Percentiles rank a stretch among this genome's conserved stretches.
These are phyloP conservation scores for Albula goreensis DNA, from an alignment of 2,113 vertebrate genomes.

Conservation along the genomic window DNA sequence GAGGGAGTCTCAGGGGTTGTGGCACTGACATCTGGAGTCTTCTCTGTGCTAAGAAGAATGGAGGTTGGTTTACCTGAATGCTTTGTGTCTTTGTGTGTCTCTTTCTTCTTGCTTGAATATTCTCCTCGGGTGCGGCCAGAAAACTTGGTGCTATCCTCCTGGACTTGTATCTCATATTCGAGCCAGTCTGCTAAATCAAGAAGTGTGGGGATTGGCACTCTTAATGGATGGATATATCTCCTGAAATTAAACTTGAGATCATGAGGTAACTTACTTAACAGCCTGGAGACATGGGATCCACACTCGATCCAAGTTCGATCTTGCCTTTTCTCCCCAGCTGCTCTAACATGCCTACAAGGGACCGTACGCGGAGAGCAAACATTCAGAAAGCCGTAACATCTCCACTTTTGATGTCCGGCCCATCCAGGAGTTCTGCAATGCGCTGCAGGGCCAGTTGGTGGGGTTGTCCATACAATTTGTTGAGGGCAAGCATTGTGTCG, in stretches of 20 bases:
- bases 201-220: neutral
- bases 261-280: slow-evolving; percentile 11
- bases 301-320: slow-evolving; percentile 18
- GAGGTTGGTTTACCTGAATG: neutral
- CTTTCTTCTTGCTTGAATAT: neutral
- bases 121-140: too few species aligned
- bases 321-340: slow-evolving; percentile 11
- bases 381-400: neutral
- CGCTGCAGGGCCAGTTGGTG: neutral
- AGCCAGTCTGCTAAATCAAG: slow-evolving; percentile 17
- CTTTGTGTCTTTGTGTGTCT: neutral
- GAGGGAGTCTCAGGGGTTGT: neutral
- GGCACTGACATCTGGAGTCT: neutral
- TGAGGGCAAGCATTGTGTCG: neutral
- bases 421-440: slow-evolving; percentile 10
- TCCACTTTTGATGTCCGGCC: neutral
- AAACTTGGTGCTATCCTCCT: neutral
- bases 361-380: neutral
- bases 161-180: neutral
- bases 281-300: neutral
- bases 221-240: neutral
- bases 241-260: slow-evolving; percentile 4
- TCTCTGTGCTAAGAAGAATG: neutral
- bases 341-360: slow-evolving; percentile 4
- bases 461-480: neutral